Conservation (phyloP, 2,797 vertebrate genomes). For the Hyperoplus immaculatus region DNA sequence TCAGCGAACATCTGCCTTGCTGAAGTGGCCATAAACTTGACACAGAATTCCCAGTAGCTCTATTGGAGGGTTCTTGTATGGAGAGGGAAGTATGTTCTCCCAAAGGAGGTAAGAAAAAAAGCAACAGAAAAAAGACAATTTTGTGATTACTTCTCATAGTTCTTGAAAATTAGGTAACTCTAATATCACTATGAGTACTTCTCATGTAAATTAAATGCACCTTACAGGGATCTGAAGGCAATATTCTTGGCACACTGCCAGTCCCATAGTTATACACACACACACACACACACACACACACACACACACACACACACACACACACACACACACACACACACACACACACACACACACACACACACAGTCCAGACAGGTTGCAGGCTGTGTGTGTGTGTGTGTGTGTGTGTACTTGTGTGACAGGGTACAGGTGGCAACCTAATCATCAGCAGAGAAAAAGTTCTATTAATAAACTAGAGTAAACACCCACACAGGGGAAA, state of each 20-base stretch:
- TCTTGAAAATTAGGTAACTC: neutral
- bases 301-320: neutral
- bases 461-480: conserved; percentile 68
- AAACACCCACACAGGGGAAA: conserved; percentile 5
- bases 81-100: no score
- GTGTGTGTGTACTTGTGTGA: neutral
- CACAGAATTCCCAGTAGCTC: neutral
- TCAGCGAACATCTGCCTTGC: neutral
- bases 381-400: neutral
- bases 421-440: conserved; percentile 67
- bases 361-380: neutral
- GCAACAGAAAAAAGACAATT: no score
- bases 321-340: neutral
- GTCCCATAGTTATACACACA: neutral
- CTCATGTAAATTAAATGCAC: neutral
- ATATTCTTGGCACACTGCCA: neutral
- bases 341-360: neutral
- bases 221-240: no score
- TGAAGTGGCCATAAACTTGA: neutral
- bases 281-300: neutral
- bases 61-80: no score
- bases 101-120: no score
- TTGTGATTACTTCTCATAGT: no score
- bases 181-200: neutral
- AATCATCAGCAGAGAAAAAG: conserved; percentile 59